Conservation (phyloP, 2,888 invertebrate species). For the Tineola bisselliella region DNA sequence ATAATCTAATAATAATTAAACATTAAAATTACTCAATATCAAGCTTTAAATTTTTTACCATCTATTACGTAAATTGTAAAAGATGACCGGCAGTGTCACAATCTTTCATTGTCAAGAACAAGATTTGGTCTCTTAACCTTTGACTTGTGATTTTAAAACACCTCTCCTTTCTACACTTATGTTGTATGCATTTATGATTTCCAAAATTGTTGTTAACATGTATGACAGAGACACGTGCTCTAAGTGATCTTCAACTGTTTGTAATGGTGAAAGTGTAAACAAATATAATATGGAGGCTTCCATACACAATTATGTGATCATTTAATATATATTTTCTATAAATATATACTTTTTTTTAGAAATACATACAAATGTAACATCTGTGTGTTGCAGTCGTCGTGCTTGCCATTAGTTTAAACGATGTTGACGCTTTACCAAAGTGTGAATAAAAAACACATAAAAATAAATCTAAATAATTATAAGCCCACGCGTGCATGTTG, state of each 20-base stretch:
- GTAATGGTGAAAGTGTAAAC: constrained; percentile 52
- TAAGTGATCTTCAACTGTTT: constrained; percentile 27
- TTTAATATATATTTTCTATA: background rate
- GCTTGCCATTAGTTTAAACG: too few species aligned
- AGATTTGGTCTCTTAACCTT: background rate
- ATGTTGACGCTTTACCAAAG: too few species aligned
- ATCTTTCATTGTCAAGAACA: constrained; percentile 9
- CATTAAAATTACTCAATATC: too few species aligned
- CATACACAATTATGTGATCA: background rate
- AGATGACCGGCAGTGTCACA: background rate
- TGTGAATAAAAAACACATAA: too few species aligned
- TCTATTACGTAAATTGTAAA: background rate
- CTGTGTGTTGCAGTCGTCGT: too few species aligned
- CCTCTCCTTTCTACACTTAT: background rate
- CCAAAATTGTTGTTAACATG: background rate
- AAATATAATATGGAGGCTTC: constrained; percentile 22
- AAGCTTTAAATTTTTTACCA: too few species aligned
- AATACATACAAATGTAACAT: too few species aligned
- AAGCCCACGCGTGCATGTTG: too few species aligned
- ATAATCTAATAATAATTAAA: too few species aligned
- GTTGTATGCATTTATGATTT: background rate
- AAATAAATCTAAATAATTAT: too few species aligned
- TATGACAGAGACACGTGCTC: background rate
- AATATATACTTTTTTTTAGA: background rate
- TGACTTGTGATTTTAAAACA: background rate